These are phyloP conservation scores for Ormyrus labotus DNA, from an alignment of 2,888 invertebrate genomes.

Conservation along the genomic window DNA sequence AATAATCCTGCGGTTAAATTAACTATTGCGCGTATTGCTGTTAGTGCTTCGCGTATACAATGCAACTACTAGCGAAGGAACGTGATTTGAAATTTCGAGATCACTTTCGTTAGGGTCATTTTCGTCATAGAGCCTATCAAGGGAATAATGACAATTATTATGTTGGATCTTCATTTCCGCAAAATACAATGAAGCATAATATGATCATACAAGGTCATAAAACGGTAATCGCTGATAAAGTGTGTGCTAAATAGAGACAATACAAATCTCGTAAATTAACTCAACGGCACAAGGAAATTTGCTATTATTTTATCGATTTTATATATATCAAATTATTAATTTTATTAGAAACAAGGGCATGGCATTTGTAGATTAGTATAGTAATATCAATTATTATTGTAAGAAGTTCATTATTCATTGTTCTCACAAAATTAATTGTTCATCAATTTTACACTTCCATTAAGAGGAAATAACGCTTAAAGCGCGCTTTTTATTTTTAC, in stretches of 20 bases:
- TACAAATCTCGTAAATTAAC: constrained; percentile 7
- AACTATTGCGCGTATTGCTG: constrained; percentile 8
- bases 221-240: constrained; percentile 1
- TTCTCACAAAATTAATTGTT: too few relatives aligned
- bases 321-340: neutral
- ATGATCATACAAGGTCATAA: neutral
- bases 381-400: too few relatives aligned
- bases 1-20: constrained; percentile 31
- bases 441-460: too few relatives aligned
- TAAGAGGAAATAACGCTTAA: too few relatives aligned
- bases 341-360: too few relatives aligned
- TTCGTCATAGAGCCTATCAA: constrained; percentile 14
- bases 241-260: neutral
- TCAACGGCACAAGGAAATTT: constrained; percentile 16
- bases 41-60: neutral
- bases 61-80: neutral
- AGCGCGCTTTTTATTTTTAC: too few relatives aligned
- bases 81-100: constrained; percentile 13
- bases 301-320: neutral
- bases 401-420: too few relatives aligned
- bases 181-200: constrained; percentile 16
- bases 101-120: neutral
- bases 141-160: constrained; percentile 28
- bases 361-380: too few relatives aligned
- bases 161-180: constrained; percentile 11